A percentile compares a stretch with the other conserved stretches of the same genome.
Conservation (phyloP, 2,888 invertebrate genomes). For the Thera obeliscata region DNA sequence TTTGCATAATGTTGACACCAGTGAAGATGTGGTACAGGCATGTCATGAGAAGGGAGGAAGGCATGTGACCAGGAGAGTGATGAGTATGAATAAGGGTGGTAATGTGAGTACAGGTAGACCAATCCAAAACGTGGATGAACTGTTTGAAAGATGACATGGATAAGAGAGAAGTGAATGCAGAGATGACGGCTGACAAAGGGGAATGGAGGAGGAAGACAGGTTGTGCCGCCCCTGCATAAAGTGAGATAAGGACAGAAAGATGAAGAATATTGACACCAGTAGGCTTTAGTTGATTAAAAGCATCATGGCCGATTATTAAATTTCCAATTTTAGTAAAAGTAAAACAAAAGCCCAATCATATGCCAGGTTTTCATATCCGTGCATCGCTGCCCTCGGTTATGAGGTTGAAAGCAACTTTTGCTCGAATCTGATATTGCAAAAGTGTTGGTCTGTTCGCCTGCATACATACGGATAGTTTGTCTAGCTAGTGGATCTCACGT, state of each 20-base stretch:
- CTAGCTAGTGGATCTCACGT: conserved; percentile 29
- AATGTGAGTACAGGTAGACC: too few relatives aligned
- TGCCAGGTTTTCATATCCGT: neutral
- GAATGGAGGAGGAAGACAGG: too few relatives aligned
- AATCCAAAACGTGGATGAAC: too few relatives aligned
- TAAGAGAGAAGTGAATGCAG: too few relatives aligned
- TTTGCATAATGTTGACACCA: neutral
- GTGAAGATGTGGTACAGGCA: neutral
- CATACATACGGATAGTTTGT: conserved; percentile 24
- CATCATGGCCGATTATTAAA: neutral
- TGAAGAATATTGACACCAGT: too few relatives aligned
- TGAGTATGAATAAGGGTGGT: too few relatives aligned
- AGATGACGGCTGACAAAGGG: too few relatives aligned
- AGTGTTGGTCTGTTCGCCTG: conserved; percentile 21
- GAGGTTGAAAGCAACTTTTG: conserved; percentile 7
- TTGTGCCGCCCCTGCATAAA: too few relatives aligned
- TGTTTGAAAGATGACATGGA: too few relatives aligned
- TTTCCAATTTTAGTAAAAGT: neutral
- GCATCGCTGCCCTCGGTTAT: neutral
- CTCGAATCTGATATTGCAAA: conserved; percentile 25
- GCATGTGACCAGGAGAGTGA: too few relatives aligned
- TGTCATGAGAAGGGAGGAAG: too few relatives aligned
- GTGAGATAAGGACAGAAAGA: too few relatives aligned
- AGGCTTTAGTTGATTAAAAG: neutral
- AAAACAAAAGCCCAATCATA: neutral